These are phyloP conservation scores for Ciconia nigra DNA, from an alignment of 2,797 vertebrate genomes.

Conservation along the genomic window DNA sequence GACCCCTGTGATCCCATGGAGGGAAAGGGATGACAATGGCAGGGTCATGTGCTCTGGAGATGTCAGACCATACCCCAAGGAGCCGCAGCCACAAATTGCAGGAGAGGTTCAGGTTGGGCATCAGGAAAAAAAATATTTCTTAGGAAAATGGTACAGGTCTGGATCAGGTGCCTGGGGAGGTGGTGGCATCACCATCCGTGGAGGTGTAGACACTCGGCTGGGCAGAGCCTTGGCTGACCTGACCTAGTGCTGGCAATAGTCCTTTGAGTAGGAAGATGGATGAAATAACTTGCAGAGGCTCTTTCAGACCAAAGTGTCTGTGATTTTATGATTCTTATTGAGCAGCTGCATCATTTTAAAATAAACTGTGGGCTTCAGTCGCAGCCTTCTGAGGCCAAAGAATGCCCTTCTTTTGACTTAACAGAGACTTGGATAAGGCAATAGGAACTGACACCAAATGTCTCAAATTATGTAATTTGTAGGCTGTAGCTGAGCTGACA, in stretches of 20 bases:
- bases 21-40: fast-evolving
- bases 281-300: background rate
- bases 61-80: background rate
- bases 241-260: background rate
- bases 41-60: background rate
- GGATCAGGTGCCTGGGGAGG: background rate
- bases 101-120: background rate
- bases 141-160: background rate
- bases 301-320: background rate
- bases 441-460: background rate
- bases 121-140: background rate
- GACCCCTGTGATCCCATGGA: fast-evolving
- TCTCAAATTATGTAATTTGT: conserved; percentile 11
- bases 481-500: background rate
- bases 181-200: background rate
- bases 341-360: background rate
- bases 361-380: background rate
- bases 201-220: background rate
- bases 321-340: background rate
- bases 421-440: background rate
- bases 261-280: background rate
- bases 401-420: background rate
- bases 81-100: background rate
- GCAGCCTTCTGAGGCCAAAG: background rate
- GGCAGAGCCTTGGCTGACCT: background rate